A percentile compares a stretch with the other conserved stretches of the same genome.
Conservation (phyloP, 2,797 vertebrate species). For the Aythya fuligula region DNA sequence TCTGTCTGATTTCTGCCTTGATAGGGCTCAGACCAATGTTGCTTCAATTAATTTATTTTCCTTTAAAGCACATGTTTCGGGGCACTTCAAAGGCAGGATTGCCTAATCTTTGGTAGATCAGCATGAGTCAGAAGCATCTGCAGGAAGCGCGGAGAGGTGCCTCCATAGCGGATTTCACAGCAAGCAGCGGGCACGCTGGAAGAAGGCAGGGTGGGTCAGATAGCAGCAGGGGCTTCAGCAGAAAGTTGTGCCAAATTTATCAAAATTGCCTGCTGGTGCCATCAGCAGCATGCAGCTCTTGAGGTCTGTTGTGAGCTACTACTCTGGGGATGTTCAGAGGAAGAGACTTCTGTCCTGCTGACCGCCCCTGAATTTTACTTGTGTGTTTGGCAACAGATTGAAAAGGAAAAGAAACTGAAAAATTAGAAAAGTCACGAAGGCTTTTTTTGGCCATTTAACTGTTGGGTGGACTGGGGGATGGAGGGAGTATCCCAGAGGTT, state of each 20-base stretch:
- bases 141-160: constrained; percentile 15
- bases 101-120: background rate
- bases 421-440: background rate
- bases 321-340: background rate
- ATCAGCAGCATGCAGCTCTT: background rate
- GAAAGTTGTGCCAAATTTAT: background rate
- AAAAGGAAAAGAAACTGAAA: background rate
- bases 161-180: background rate
- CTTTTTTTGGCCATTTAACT: background rate
- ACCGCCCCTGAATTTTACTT: background rate
- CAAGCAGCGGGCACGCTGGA: rapidly evolving
- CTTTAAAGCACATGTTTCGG: background rate
- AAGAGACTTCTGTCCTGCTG: background rate
- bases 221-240: background rate
- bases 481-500: background rate
- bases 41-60: constrained; percentile 42
- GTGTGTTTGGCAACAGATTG: rapidly evolving
- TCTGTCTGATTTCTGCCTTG: constrained; percentile 9
- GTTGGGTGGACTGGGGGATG: background rate
- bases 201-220: background rate
- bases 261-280: background rate
- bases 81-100: constrained; percentile 19
- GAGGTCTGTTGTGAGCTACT: background rate
- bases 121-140: constrained; percentile 43
- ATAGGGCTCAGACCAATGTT: background rate